Conservation (phyloP, 1,140 invertebrate species). For the Hormaphis cornu region DNA sequence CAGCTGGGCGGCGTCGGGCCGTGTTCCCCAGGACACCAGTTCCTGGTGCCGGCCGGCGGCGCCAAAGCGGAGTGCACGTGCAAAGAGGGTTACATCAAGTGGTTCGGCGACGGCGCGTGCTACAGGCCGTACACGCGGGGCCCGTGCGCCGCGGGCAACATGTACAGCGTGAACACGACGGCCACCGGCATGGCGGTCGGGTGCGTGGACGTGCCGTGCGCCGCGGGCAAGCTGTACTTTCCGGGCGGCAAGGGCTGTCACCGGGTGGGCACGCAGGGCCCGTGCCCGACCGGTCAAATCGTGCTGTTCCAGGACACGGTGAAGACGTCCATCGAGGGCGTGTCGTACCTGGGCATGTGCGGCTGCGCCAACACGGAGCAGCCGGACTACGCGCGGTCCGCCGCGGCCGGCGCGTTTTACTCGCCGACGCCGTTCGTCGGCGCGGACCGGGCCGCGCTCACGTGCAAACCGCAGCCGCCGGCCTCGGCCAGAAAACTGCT, state of each 20-base stretch:
- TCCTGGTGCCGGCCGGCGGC: conserved; percentile 40
- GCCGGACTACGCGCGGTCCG: not conserved
- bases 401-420: conserved; percentile 19
- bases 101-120: conserved; percentile 55
- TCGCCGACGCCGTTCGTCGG: conserved; percentile 11
- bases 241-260: conserved; percentile 61
- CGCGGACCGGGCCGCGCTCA: not conserved
- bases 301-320: conserved; percentile 67
- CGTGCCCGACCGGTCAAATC: conserved; percentile 57
- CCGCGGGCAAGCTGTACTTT: conserved; percentile 61
- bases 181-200: conserved; percentile 34
- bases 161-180: conserved; percentile 42
- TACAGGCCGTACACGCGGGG: conserved; percentile 66
- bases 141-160: conserved; percentile 56
- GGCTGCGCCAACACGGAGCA: conserved; percentile 50
- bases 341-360: conserved; percentile 71
- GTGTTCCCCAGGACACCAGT: conserved; percentile 59
- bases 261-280: conserved; percentile 60
- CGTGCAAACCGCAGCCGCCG: conserved; percentile 1
- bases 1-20: conserved; percentile 60
- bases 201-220: conserved; percentile 53
- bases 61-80: conserved; percentile 53
- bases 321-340: conserved; percentile 61
- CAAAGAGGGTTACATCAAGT: conserved; percentile 58
- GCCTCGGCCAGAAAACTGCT: not conserved